These are phyloP conservation scores for Bhutanitis thaidina DNA, from an alignment of 2,888 invertebrate genomes.

Conservation along the genomic window DNA sequence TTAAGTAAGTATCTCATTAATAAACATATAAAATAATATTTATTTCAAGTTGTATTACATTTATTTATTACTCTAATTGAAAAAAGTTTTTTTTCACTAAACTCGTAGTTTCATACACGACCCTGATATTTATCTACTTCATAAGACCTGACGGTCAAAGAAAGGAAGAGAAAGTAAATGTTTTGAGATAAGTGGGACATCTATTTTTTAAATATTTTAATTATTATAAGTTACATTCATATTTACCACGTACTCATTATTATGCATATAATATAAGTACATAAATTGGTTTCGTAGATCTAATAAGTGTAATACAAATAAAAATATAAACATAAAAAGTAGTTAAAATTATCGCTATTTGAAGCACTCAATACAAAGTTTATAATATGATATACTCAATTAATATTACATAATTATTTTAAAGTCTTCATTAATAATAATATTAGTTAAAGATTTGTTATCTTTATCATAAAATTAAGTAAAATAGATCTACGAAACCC, in stretches of 20 bases:
- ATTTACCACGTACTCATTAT: not conserved
- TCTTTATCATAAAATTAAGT: too few relatives aligned
- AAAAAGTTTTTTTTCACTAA: slow-evolving; percentile 41
- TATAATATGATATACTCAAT: too few relatives aligned
- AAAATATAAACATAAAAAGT: too few relatives aligned
- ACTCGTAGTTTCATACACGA: slow-evolving; percentile 51
- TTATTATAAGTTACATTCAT: not conserved
- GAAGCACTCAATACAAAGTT: too few relatives aligned
- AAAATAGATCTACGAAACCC: too few relatives aligned
- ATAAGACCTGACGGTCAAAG: slow-evolving; percentile 33
- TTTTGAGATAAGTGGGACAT: not conserved
- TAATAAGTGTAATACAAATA: not conserved
- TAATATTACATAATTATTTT: too few relatives aligned
- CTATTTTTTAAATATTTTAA: not conserved
- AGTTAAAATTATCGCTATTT: too few relatives aligned
- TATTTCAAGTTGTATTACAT: slow-evolving; percentile 39
- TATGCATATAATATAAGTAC: not conserved
- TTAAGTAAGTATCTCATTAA: too few relatives aligned
- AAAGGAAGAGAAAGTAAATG: not conserved
- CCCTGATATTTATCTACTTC: slow-evolving; percentile 63
- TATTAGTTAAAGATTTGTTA: too few relatives aligned
- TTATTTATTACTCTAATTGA: slow-evolving; percentile 40
- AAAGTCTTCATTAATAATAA: too few relatives aligned
- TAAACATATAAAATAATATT: slow-evolving; percentile 31
- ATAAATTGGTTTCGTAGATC: slow-evolving; percentile 1